Evolutionary conservation across 2,888 invertebrate genomes (phyloP).

Genomic region (Cinara cedri): DNA sequence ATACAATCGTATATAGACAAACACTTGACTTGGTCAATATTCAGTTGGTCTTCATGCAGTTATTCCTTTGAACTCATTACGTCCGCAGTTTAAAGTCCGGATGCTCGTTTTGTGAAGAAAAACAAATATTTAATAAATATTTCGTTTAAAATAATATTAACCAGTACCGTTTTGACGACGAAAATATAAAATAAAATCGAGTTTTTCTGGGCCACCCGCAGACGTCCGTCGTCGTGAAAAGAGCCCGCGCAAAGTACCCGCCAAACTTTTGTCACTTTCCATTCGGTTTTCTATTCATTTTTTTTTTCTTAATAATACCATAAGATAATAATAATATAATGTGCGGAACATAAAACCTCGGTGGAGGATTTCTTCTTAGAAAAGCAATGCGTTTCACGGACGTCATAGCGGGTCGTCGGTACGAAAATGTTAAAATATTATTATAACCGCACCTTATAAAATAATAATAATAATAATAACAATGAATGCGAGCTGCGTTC

Average conservation of each 20-base stretch:
- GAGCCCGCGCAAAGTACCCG: too few species aligned
- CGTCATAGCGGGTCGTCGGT: background rate
- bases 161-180: too few species aligned
- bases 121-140: too few species aligned
- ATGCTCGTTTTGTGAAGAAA: too few species aligned
- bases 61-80: too few species aligned
- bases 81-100: too few species aligned
- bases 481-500: background rate
- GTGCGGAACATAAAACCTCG: background rate
- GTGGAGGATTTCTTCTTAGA: background rate
- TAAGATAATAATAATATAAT: background rate
- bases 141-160: too few species aligned
- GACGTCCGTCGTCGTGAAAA: background rate
- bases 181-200: too few species aligned
- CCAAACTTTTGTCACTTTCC: background rate
- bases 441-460: constrained; percentile 20
- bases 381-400: background rate
- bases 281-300: background rate
- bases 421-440: background rate
- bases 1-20: too few species aligned
- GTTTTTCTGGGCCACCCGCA: background rate
- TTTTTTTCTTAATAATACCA: background rate
- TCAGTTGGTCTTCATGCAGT: too few species aligned
- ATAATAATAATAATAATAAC: too few species aligned
- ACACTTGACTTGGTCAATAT: too few species aligned